phyloP scores from a whole-genome alignment of 2,888 invertebrate genomes.

The Sturmia bella region DNA sequence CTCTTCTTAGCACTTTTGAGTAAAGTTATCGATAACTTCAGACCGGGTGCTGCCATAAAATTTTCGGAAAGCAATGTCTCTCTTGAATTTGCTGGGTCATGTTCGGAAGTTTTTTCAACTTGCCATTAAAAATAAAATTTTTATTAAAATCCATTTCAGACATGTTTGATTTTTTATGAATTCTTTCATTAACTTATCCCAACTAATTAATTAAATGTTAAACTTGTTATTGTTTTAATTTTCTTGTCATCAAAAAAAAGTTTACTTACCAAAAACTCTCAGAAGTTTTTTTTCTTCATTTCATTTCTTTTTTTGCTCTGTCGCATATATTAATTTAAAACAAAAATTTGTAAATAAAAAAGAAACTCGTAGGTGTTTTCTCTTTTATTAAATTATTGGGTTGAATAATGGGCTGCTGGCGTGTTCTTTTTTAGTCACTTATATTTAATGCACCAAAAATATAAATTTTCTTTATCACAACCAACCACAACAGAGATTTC shows the following conservation, averaged over 20 bases:
- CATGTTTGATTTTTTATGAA: too few relatives aligned
- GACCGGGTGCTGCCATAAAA: too few relatives aligned
- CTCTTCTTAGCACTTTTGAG: too few relatives aligned
- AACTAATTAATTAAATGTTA: not conserved
- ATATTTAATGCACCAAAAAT: constrained; percentile 25
- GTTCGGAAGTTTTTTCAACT: too few relatives aligned
- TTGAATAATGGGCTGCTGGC: constrained; percentile 12
- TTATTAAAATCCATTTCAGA: too few relatives aligned
- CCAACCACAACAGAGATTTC: constrained; percentile 11
- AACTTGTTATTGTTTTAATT: not conserved
- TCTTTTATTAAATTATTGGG: constrained; percentile 8
- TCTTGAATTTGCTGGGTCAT: too few relatives aligned
- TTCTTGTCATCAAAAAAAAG: not conserved
- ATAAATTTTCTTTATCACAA: constrained; percentile 43
- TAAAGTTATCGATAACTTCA: too few relatives aligned
- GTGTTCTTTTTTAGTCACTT: not conserved
- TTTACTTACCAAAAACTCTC: constrained; percentile 16
- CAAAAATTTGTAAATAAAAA: constrained; percentile 15
- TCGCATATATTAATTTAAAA: constrained; percentile 31
- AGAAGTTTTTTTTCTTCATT: not conserved
- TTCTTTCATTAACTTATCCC: too few relatives aligned
- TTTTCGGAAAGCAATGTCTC: too few relatives aligned
- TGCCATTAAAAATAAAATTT: too few relatives aligned
- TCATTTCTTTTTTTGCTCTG: not conserved
- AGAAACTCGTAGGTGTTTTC: constrained; percentile 49